phyloP scores from a whole-genome alignment of 2,888 invertebrate species.

The Petrolisthes manimaculis region DNA sequence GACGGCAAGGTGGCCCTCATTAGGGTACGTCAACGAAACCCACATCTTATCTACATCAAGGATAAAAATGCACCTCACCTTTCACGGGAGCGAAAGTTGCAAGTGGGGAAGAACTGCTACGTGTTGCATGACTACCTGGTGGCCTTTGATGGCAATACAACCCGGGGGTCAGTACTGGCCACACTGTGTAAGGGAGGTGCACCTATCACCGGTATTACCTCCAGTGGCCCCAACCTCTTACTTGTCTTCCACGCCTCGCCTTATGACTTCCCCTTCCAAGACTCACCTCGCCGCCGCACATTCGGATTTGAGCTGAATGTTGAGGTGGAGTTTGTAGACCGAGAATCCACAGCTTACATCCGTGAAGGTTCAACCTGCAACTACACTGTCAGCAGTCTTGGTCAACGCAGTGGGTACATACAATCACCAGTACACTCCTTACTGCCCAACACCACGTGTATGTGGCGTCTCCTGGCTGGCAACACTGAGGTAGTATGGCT shows the following conservation, averaged over 20 bases:
- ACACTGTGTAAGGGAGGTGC: constrained; percentile 80
- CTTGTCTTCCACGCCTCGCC: constrained; percentile 62
- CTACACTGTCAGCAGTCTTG: constrained; percentile 82
- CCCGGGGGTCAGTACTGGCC: constrained; percentile 78
- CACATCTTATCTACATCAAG: constrained; percentile 68
- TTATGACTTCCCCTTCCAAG: constrained; percentile 64
- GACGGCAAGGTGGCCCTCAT: constrained; percentile 82
- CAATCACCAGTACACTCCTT: constrained; percentile 83
- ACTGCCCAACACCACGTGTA: constrained; percentile 85
- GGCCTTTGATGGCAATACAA: constrained; percentile 79
- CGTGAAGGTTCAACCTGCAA: constrained; percentile 73
- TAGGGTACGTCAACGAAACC: constrained; percentile 77
- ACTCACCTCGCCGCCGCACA: constrained; percentile 61
- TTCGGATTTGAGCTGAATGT: constrained; percentile 64
- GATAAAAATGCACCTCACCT: constrained; percentile 66
- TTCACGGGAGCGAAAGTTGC: constrained; percentile 66
- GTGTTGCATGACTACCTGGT: constrained; percentile 78
- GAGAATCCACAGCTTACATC: constrained; percentile 63
- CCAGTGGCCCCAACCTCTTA: constrained; percentile 59
- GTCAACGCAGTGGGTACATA: constrained; percentile 80
- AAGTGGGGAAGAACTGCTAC: constrained; percentile 80
- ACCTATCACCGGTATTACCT: constrained; percentile 70
- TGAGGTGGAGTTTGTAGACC: constrained; percentile 63
- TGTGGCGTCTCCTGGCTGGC: constrained; percentile 74
- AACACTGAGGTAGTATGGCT: constrained; percentile 85